Evolutionary conservation across 2,113 vertebrate species (phyloP).

Genomic region (Oenanthe melanoleuca): DNA sequence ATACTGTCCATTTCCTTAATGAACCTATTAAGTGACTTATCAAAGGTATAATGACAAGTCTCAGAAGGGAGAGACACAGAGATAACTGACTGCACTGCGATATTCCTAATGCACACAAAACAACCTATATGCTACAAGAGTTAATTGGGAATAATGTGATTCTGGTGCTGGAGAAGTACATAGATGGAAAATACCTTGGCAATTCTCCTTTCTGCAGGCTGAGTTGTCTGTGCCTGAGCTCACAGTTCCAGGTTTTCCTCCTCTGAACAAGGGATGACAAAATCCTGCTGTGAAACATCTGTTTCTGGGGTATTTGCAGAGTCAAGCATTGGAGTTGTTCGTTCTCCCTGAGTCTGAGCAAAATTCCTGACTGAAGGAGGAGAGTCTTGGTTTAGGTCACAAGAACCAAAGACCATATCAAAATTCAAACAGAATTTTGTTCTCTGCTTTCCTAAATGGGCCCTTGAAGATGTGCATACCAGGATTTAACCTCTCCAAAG

Average conservation of each 20-base stretch:
- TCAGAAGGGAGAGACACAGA: background rate
- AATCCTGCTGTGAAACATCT: background rate
- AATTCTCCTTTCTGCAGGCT: background rate
- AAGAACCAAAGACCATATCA: background rate
- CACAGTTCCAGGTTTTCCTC: background rate
- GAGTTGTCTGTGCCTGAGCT: background rate
- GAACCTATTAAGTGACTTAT: slow-evolving; percentile 1
- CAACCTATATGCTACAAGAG: background rate
- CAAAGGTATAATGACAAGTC: background rate
- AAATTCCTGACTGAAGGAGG: background rate
- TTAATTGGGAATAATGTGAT: background rate
- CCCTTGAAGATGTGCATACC: background rate
- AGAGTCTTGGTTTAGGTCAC: background rate
- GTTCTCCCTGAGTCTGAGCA: background rate
- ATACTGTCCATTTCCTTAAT: slow-evolving; percentile 13
- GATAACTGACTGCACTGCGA: background rate
- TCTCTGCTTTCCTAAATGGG: background rate
- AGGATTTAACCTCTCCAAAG: background rate
- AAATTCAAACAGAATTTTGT: background rate
- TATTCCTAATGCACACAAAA: background rate
- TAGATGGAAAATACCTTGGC: background rate
- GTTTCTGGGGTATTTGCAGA: background rate
- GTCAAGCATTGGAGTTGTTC: background rate
- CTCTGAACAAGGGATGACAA: fast-evolving
- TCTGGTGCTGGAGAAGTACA: background rate